Percentiles rank a stretch among this genome's conserved stretches.
Conservation (phyloP, 2,888 invertebrate species). For the Lysandra coridon region DNA sequence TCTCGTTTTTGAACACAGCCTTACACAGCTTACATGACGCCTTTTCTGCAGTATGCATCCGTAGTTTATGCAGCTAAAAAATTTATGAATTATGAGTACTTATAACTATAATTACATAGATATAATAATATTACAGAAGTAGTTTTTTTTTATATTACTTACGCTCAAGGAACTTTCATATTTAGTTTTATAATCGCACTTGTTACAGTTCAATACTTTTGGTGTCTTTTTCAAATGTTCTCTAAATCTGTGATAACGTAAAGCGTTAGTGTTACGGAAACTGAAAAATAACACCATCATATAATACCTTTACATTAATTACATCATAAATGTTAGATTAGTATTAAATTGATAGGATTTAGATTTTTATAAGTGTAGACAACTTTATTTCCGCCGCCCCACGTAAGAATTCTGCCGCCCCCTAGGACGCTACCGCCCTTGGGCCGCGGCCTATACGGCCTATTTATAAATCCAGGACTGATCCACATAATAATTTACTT, state of each 20-base stretch:
- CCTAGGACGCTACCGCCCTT: too few relatives aligned
- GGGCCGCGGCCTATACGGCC: too few relatives aligned
- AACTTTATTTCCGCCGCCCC: too few relatives aligned
- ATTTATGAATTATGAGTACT: neutral
- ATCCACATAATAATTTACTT: neutral
- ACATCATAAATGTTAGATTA: too few relatives aligned
- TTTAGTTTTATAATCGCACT: constrained; percentile 8
- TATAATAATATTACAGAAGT: too few relatives aligned
- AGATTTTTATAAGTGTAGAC: too few relatives aligned
- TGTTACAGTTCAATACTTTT: neutral
- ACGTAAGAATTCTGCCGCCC: too few relatives aligned
- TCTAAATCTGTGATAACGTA: neutral
- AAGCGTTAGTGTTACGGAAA: neutral
- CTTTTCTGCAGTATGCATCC: neutral
- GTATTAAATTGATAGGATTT: too few relatives aligned
- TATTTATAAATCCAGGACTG: neutral
- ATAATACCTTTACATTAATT: too few relatives aligned
- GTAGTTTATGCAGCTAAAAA: neutral
- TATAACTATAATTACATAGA: neutral
- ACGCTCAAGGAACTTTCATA: neutral
- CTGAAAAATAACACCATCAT: neutral
- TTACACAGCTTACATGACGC: neutral
- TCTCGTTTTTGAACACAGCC: neutral
- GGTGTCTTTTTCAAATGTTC: neutral
- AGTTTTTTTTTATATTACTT: neutral